Conservation (phyloP, 2,797 vertebrate species). For the Ceyx erithaca region DNA sequence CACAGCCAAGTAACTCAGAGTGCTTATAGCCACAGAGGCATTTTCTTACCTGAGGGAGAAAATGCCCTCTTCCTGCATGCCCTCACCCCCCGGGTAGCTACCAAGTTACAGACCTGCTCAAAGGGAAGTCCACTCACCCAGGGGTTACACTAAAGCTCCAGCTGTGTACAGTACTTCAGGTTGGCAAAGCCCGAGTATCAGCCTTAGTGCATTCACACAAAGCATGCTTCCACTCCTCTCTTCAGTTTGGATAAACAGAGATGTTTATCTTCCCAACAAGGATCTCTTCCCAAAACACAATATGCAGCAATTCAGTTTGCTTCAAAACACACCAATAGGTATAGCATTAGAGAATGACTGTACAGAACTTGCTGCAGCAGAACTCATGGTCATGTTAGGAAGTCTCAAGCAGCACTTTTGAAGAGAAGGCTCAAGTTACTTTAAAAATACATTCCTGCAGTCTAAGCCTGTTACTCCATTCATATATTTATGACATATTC, state of each 20-base stretch:
- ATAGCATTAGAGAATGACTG: not conserved
- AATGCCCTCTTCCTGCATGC: not conserved
- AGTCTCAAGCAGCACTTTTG: not conserved
- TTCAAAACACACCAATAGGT: not conserved
- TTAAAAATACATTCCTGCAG: not conserved
- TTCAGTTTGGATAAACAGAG: not conserved
- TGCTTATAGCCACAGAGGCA: not conserved
- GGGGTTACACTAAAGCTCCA: not conserved
- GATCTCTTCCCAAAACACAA: not conserved
- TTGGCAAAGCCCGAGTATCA: not conserved
- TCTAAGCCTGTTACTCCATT: not conserved
- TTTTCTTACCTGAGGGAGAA: not conserved
- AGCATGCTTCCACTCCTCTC: not conserved
- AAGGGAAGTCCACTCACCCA: not conserved
- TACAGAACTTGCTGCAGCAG: not conserved
- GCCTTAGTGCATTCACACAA: not conserved
- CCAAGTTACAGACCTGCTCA: not conserved
- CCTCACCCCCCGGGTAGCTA: not conserved
- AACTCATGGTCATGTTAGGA: fast-evolving
- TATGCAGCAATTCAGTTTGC: not conserved
- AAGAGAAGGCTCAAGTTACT: not conserved
- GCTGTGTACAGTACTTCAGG: not conserved
- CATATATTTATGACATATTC: not conserved
- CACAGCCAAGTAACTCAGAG: not conserved
- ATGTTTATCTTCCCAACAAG: not conserved